Evolutionary conservation across 1,140 invertebrate genomes (phyloP), one percentile per base, ranked within the genome.

Genomic region (Piezodorus guildinii): DNA sequence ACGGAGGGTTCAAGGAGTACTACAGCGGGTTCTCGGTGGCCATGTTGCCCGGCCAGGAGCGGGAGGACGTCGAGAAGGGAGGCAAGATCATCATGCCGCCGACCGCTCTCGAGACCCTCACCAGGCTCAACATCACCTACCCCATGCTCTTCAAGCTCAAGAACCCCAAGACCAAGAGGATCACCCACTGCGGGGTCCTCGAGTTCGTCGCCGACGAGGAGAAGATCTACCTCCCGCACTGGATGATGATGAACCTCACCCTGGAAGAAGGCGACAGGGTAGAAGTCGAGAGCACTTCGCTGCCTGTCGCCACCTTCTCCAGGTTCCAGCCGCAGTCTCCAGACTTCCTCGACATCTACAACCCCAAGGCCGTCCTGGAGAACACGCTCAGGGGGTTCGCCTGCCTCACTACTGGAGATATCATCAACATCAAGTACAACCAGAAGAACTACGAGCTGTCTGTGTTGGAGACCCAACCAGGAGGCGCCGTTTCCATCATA

Each of bases 121-220:
- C 94, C n/a, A 82, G 94, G 62, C 78, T 98, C 0, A 98, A 97
- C 75, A 96, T 98, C 66, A 91, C 92, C 71, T 99, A 98, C 74
- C 96, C 96, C 0, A 99, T 99, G 95, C 79, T 99, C 54, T 99
- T 99, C 72, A 98, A 97, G 76, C 76, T 99, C 5, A 93, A 85
- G 43, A 98, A 98, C 73, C 85, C 84, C 67, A 89, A 87, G 70
- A 86, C 85, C 6, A 87, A 86, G 67, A 79, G 93, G 69, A 79
- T 86, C 14, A 98, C 96, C 10, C 97, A 99, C 74, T 96, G 93
- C 78, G 97, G 97, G 66, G 97, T 99, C 0, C 74, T 99, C 54
- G 97, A 99, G 76, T 99, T 99, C 81, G 91, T 98, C 6, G 96
- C 96, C 5, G 95, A 99, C 75, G 97, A 99, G 78, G 95, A 94